Evolutionary conservation across 2,113 vertebrate genomes (phyloP).

Genomic region (Callorhinus ursinus): DNA sequence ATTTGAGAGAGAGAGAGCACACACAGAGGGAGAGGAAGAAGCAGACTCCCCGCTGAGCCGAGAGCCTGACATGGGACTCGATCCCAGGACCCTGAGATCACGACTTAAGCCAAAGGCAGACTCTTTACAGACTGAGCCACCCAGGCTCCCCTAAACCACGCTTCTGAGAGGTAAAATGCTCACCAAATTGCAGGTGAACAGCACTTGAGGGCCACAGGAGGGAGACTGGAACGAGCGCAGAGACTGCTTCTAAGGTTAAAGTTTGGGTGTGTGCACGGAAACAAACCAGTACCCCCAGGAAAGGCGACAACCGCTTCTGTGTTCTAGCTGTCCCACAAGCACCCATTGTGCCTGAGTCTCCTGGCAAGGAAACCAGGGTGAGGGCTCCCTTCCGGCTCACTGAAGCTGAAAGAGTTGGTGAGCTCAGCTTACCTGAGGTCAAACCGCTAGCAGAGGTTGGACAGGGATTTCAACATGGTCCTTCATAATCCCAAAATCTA

Average conservation of each 20-base stretch:
- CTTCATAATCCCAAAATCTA: accelerated
- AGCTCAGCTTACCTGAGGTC: accelerated
- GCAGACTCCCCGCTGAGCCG: background rate
- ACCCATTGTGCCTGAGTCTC: background rate
- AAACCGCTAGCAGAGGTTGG: accelerated
- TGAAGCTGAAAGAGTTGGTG: accelerated
- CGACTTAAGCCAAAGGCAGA: too few relatives aligned
- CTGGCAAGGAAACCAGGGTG: background rate
- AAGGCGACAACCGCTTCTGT: background rate
- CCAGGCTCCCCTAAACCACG: background rate
- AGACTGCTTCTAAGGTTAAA: accelerated
- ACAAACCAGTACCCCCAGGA: accelerated
- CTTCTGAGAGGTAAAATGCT: background rate
- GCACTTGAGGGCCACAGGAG: accelerated
- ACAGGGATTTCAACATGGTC: accelerated
- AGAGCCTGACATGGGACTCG: background rate
- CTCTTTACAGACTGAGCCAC: background rate
- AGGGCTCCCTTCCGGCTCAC: accelerated
- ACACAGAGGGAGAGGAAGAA: too few relatives aligned
- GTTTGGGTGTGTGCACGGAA: accelerated
- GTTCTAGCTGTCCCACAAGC: background rate
- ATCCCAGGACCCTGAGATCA: background rate
- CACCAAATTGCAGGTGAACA: background rate
- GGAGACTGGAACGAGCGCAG: accelerated
- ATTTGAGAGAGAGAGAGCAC: too few relatives aligned